Percentiles rank a stretch among this genome's conserved stretches.
phyloP scores from a whole-genome alignment of 1,140 invertebrate genomes.

The Venustaconcha ellipsiformis region DNA sequence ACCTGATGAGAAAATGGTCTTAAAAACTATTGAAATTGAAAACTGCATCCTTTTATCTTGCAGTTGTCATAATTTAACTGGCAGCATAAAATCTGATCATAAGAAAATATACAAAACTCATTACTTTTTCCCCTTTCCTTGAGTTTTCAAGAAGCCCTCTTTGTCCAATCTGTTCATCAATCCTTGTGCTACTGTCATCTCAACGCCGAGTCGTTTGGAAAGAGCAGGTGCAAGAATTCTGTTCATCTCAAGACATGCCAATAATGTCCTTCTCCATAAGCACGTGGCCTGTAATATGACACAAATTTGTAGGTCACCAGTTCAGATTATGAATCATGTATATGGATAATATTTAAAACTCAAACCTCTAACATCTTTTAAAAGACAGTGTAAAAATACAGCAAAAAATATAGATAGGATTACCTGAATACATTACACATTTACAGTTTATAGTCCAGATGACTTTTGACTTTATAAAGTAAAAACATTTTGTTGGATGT shows the following conservation, averaged over 20 bases:
- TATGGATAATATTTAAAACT: too few species aligned
- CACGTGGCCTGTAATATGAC: conserved; percentile 58
- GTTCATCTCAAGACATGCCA: conserved; percentile 53
- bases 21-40: neutral
- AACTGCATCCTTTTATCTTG: neutral
- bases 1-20: neutral
- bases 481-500: too few species aligned
- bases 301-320: neutral
- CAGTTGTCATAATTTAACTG: neutral
- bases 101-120: neutral
- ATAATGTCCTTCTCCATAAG: conserved; percentile 62
- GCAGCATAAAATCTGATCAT: neutral
- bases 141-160: conserved; percentile 59
- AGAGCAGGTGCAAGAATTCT: conserved; percentile 53
- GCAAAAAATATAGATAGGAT: too few species aligned
- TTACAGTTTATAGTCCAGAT: too few species aligned
- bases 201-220: conserved; percentile 58
- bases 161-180: conserved; percentile 63
- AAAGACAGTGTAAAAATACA: too few species aligned
- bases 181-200: conserved; percentile 62
- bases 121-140: conserved; percentile 59
- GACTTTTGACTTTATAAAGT: too few species aligned
- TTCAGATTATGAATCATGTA: too few species aligned
- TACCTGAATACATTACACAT: too few species aligned
- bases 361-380: too few species aligned